These are phyloP conservation scores for Pseudobourletiella spinata DNA, from an alignment of 1,140 invertebrate species.

Conservation along the genomic window DNA sequence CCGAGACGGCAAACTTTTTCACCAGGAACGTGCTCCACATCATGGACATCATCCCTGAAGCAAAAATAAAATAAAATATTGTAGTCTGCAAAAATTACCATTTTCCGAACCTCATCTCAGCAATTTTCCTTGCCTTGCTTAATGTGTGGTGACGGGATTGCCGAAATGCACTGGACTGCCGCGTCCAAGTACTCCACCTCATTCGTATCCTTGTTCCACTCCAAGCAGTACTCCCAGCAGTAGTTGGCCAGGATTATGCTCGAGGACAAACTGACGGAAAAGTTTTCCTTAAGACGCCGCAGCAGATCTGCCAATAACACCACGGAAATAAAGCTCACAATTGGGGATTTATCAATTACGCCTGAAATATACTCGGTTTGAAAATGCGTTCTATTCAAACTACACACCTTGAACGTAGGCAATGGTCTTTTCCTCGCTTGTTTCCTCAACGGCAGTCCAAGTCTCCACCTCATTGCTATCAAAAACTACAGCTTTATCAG, in stretches of 20 bases:
- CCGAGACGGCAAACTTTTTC: conserved; percentile 38
- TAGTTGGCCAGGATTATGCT: conserved; percentile 71
- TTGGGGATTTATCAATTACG: too few species aligned
- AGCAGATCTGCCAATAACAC: conserved; percentile 41
- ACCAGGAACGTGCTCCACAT: conserved; percentile 59
- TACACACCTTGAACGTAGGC: not conserved
- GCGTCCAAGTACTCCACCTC: conserved; percentile 54
- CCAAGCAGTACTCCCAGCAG: conserved; percentile 78
- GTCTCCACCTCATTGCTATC: too few species aligned
- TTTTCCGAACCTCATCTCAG: not conserved
- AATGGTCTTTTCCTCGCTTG: not conserved
- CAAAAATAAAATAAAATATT: conserved; percentile 11
- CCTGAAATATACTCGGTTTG: too few species aligned
- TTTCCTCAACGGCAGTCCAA: too few species aligned
- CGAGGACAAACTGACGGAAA: conserved; percentile 73
- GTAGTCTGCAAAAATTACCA: too few species aligned
- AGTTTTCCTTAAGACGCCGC: conserved; percentile 57
- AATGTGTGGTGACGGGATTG: conserved; percentile 53
- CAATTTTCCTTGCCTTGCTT: conserved; percentile 50
- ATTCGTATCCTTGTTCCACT: conserved; percentile 71
- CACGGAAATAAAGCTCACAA: not conserved
- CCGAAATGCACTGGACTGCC: conserved; percentile 51
- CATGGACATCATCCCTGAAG: conserved; percentile 60
- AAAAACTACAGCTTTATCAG: not conserved
- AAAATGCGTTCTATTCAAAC: not conserved